Evolutionary conservation across 2,888 invertebrate genomes (phyloP).

Genomic region (Thecocarcelia acutangulata): DNA sequence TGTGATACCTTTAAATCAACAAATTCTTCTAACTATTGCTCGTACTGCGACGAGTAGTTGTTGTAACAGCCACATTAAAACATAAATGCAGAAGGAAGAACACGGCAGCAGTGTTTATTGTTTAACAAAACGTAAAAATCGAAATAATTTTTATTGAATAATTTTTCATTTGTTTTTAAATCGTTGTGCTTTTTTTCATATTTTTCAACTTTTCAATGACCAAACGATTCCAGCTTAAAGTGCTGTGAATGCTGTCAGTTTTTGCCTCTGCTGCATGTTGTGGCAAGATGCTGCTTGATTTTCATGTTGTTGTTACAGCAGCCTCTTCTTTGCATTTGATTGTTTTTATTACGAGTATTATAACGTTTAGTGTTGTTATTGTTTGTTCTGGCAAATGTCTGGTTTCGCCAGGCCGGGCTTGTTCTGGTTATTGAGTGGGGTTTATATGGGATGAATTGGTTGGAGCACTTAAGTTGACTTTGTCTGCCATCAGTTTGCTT

Average conservation of each 20-base stretch:
- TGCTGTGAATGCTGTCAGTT: slow-evolving; percentile 68
- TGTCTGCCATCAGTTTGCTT: slow-evolving; percentile 2
- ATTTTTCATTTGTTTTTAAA: slow-evolving; percentile 78
- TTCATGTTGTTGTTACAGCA: slow-evolving; percentile 30
- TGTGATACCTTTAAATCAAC: slow-evolving; percentile 64
- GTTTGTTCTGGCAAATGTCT: slow-evolving; percentile 37
- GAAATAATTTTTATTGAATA: slow-evolving; percentile 80
- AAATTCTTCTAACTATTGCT: slow-evolving; percentile 45
- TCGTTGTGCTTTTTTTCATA: slow-evolving; percentile 37
- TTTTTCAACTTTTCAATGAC: slow-evolving; percentile 24
- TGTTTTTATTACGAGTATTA: slow-evolving; percentile 58
- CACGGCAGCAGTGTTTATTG: slow-evolving; percentile 47
- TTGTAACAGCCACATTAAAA: slow-evolving; percentile 22
- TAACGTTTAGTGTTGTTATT: slow-evolving; percentile 47
- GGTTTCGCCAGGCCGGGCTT: slow-evolving; percentile 18
- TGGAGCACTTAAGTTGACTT: slow-evolving; percentile 17
- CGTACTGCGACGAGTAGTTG: slow-evolving; percentile 16
- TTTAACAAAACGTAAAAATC: slow-evolving; percentile 67
- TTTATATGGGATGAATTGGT: slow-evolving; percentile 55
- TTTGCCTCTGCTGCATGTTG: slow-evolving; percentile 36
- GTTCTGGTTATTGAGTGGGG: slow-evolving; percentile 54
- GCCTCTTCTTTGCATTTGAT: slow-evolving; percentile 40
- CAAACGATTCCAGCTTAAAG: slow-evolving; percentile 72
- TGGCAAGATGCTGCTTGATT: slow-evolving; percentile 37
- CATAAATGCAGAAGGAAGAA: slow-evolving; percentile 7